phyloP scores from a whole-genome alignment of 2,797 vertebrate species.

The Urophycis tenuis region DNA sequence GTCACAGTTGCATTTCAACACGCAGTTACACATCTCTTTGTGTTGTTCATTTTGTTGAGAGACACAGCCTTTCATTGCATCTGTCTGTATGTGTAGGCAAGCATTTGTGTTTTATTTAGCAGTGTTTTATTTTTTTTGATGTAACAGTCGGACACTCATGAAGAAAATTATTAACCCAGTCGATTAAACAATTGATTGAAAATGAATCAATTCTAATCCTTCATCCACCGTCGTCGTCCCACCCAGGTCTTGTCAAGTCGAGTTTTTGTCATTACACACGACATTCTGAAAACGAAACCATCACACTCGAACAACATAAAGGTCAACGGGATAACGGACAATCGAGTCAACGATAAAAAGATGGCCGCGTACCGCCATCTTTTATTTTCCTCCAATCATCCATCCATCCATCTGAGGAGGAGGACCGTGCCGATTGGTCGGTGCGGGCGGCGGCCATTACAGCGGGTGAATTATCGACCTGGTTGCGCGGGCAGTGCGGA shows the following conservation, averaged over 20 bases:
- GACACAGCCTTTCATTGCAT: too few relatives aligned
- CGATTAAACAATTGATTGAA: neutral
- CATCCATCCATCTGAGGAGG: too few relatives aligned
- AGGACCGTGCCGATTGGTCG: neutral
- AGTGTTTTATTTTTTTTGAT: neutral
- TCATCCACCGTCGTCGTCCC: neutral
- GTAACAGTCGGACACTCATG: neutral
- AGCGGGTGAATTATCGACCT: conserved; percentile 46
- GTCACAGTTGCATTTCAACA: too few relatives aligned
- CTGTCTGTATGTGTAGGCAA: neutral
- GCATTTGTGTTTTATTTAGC: neutral
- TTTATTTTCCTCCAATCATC: too few relatives aligned
- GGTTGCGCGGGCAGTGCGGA: conserved; percentile 34
- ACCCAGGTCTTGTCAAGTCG: neutral
- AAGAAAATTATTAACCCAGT: neutral
- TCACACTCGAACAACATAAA: neutral
- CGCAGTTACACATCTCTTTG: too few relatives aligned
- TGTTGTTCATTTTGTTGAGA: too few relatives aligned
- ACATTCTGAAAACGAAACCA: neutral
- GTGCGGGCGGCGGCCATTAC: neutral
- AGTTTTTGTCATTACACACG: neutral
- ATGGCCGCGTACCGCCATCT: too few relatives aligned
- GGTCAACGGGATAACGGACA: neutral
- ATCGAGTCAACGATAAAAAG: neutral
- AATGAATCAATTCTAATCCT: neutral